Evolutionary conservation across 2,797 vertebrate species (phyloP).

Genomic region (Erpetoichthys calabaricus): DNA sequence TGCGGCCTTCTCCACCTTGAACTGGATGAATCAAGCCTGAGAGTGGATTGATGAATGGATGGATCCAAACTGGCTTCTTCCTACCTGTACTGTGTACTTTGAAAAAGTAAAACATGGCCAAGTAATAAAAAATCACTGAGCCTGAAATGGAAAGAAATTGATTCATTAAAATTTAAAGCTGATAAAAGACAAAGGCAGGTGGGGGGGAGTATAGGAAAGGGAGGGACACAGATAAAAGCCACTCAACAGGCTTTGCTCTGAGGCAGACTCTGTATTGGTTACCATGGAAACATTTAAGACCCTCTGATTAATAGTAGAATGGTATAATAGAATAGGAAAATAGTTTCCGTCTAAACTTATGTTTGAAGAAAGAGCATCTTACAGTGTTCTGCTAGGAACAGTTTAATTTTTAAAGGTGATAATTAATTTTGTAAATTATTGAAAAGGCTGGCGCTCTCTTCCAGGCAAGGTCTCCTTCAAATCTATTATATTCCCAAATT

Average conservation of each 20-base stretch:
- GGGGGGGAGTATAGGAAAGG: constrained; percentile 6
- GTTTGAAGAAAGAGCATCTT: not conserved
- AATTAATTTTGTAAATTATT: constrained; percentile 11
- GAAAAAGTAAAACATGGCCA: too few species aligned
- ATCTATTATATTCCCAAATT: too few species aligned
- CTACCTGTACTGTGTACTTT: too few species aligned
- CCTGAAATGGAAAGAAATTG: constrained; percentile 3
- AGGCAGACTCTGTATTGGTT: constrained; percentile 12
- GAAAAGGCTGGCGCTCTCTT: not conserved
- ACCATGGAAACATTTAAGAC: constrained; percentile 5
- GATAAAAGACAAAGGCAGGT: not conserved
- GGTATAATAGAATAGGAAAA: constrained; percentile 13
- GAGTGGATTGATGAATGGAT: too few species aligned
- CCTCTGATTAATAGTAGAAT: not conserved
- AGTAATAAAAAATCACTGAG: not conserved
- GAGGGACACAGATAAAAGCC: not conserved
- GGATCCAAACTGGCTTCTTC: too few species aligned
- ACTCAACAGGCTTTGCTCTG: not conserved
- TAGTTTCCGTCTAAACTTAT: constrained; percentile 8
- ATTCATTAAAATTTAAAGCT: constrained; percentile 2
- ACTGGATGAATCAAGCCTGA: too few species aligned
- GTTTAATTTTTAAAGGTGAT: not conserved
- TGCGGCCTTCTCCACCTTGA: too few species aligned
- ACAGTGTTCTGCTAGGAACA: constrained; percentile 3
- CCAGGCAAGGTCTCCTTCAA: not conserved